Percentiles rank a stretch among this genome's conserved stretches.
Evolutionary conservation across 2,797 vertebrate genomes (phyloP).

Genomic region (Epinephelus coioides): DNA sequence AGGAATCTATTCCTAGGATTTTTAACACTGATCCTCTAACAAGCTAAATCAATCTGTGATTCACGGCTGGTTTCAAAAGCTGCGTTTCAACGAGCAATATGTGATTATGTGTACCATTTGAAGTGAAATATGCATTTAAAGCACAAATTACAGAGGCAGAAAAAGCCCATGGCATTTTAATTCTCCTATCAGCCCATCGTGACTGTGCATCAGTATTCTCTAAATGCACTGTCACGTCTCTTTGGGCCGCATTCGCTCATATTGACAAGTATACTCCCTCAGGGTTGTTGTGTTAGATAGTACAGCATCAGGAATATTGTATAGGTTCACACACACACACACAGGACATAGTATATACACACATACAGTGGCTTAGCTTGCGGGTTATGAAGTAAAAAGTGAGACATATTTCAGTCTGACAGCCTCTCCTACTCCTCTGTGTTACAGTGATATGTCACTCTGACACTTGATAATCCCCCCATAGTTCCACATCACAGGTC

Average conservation of each 20-base stretch:
- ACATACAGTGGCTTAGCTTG: slow-evolving; percentile 54
- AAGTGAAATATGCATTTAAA: slow-evolving; percentile 54
- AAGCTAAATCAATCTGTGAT: slow-evolving; percentile 15
- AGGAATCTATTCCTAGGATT: slow-evolving; percentile 12
- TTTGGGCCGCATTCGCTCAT: slow-evolving; percentile 51
- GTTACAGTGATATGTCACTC: slow-evolving; percentile 77
- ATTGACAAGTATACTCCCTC: slow-evolving; percentile 54
- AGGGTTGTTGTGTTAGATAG: slow-evolving; percentile 50
- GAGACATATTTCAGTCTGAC: slow-evolving; percentile 82
- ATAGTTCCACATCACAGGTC: slow-evolving; percentile 74
- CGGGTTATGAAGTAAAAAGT: slow-evolving; percentile 67
- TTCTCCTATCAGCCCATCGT: slow-evolving; percentile 40
- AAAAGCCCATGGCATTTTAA: slow-evolving; percentile 47
- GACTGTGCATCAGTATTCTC: slow-evolving; percentile 59
- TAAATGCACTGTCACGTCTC: slow-evolving; percentile 59
- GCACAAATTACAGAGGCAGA: slow-evolving; percentile 43
- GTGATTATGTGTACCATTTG: slow-evolving; percentile 33
- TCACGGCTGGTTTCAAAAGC: slow-evolving; percentile 16
- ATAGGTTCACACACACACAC: slow-evolving; percentile 32
- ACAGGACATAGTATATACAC: slow-evolving; percentile 12
- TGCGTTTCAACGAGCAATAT: not conserved
- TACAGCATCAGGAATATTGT: slow-evolving; percentile 45
- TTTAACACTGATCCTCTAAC: slow-evolving; percentile 21
- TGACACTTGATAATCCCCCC: slow-evolving; percentile 81
- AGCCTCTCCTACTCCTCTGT: slow-evolving; percentile 65